Base-by-base conservation (phyloP, 2,888 invertebrate species). In the Caradrina kadenii region DNA sequence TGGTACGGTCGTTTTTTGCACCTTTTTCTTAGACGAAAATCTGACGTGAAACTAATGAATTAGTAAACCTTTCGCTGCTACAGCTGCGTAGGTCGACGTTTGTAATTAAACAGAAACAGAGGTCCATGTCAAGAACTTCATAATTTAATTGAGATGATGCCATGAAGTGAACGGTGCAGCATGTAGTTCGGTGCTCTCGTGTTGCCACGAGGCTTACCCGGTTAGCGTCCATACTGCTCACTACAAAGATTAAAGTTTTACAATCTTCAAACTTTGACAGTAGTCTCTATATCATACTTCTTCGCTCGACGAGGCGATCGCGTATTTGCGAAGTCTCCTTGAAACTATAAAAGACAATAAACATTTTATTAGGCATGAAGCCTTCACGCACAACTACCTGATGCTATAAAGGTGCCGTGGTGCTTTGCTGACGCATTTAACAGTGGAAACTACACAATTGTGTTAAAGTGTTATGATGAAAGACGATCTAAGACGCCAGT, bases 281-380 rank as follows among this genome's bases (percentile, higher is more conserved):
- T 86, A 86, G 83, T 87, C 87, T 89, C 86, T 93, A 93, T 93
- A 87, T 90, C 93, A 94, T 93, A 92, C 89, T 93, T 91, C 91
- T 92, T 92, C 92, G 76, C 84, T 85, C 91, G 93, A 85, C 79
- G 91, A 89, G 87, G 84, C 85, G 91, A 89, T 90, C 89, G 91
- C 90, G 87, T 91, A 90, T 91, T 88, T 88, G 92, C 91, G 91
- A 92, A 88, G 89, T 93, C 93, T 93, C 93, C 95, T 94, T 93
- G 93, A 94, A 93, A 95, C 94, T 93, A 95, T 92, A 95, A 95
- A 90, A 93, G 88, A 94, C 86, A 93, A 91, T 91, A 92, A 89
- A 87, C 78, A 76, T 85, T 92, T 92, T 92, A 93, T 92, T 93
- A 92, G 88, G 81, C 84, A 80, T 82, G 76, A 86, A 85, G 83